phyloP scores from a whole-genome alignment of 2,797 vertebrate genomes.

The Hydrolagus colliei region DNA sequence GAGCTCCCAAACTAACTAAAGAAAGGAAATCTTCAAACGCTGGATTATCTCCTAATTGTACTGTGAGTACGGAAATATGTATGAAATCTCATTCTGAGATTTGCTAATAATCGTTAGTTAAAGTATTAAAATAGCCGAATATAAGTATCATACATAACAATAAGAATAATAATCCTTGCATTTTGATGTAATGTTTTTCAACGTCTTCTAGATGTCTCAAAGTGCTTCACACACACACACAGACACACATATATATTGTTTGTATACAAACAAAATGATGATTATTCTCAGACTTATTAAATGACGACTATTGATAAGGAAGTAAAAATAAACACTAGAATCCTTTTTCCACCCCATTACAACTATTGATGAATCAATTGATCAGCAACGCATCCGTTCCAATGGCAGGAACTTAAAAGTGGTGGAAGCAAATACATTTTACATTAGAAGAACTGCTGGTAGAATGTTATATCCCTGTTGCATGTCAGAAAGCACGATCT shows the following conservation, averaged over 20 bases:
- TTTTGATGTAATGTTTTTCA: no score
- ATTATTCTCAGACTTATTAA: conserved; percentile 9
- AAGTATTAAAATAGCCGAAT: background rate
- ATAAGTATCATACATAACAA: no score
- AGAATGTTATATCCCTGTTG: conserved; percentile 3
- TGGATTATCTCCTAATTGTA: background rate
- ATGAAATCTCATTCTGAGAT: background rate
- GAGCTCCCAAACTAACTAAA: conserved; percentile 18
- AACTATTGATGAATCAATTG: background rate
- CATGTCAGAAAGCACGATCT: conserved; percentile 4
- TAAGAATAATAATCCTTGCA: no score
- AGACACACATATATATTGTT: no score
- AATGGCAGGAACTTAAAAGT: conserved; percentile 1
- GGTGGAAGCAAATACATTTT: conserved; percentile 1
- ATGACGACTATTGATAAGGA: background rate
- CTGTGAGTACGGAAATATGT: background rate
- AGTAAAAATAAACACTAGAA: background rate
- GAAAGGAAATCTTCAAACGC: conserved; percentile 2
- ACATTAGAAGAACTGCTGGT: background rate
- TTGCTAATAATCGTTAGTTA: background rate
- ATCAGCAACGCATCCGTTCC: background rate
- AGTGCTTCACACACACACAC: no score
- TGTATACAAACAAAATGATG: background rate
- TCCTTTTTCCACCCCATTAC: background rate
- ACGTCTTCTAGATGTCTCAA: no score